Conservation (phyloP, 2,888 invertebrate species). For the Hesperia comma region DNA sequence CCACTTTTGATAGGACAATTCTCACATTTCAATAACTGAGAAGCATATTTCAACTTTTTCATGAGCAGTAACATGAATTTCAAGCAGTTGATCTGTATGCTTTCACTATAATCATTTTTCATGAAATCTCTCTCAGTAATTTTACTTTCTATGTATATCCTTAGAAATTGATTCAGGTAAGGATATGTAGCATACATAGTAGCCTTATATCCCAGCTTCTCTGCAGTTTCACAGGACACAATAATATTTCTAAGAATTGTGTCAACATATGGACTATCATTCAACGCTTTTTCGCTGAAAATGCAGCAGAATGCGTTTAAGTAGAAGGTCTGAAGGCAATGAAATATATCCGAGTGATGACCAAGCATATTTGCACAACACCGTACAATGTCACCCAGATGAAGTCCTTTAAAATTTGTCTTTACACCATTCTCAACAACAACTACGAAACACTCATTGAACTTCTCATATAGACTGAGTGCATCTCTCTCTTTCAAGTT, state of each 20-base stretch:
- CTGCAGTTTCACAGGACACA: slow-evolving; percentile 56
- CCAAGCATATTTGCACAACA: slow-evolving; percentile 54
- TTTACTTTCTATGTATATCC: slow-evolving; percentile 61
- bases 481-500: slow-evolving; percentile 52
- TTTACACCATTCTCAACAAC: slow-evolving; percentile 63
- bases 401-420: slow-evolving; percentile 52
- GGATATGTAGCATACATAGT: slow-evolving; percentile 61
- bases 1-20: slow-evolving; percentile 62
- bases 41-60: slow-evolving; percentile 50
- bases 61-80: slow-evolving; percentile 59
- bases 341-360: slow-evolving; percentile 57
- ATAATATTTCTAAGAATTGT: slow-evolving; percentile 56
- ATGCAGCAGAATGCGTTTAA: slow-evolving; percentile 61
- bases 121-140: slow-evolving; percentile 43
- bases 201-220: slow-evolving; percentile 57
- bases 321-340: slow-evolving; percentile 66
- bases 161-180: slow-evolving; percentile 62
- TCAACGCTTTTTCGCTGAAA: slow-evolving; percentile 50
- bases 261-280: slow-evolving; percentile 45
- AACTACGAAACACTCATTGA: slow-evolving; percentile 66
- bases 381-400: slow-evolving; percentile 50
- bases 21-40: slow-evolving; percentile 68
- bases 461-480: slow-evolving; percentile 60
- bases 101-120: slow-evolving; percentile 44
- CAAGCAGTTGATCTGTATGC: slow-evolving; percentile 54